Conservation (phyloP, 1,140 invertebrate genomes). For the Maniola jurtina region DNA sequence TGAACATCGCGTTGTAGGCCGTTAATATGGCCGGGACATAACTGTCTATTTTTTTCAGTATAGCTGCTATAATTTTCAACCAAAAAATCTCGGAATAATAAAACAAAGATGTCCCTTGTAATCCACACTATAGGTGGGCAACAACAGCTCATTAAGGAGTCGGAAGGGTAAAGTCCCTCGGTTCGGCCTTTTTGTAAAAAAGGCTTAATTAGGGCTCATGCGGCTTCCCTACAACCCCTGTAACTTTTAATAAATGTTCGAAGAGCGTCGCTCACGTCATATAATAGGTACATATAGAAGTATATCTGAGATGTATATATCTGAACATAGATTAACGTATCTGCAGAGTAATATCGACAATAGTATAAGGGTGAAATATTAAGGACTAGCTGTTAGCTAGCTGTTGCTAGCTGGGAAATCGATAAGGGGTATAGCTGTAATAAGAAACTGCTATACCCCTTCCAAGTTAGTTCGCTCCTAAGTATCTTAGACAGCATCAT, state of each 20-base stretch:
- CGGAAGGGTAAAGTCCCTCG: slow-evolving; percentile 68
- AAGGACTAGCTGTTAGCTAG: too few relatives aligned
- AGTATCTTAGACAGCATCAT: too few relatives aligned
- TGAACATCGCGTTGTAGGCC: too few relatives aligned
- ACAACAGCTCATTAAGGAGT: slow-evolving; percentile 71
- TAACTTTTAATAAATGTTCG: slow-evolving; percentile 78
- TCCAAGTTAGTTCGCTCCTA: too few relatives aligned
- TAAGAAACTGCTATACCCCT: too few relatives aligned
- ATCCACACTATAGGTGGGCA: slow-evolving; percentile 55
- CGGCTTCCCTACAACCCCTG: slow-evolving; percentile 73
- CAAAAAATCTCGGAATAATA: slow-evolving; percentile 27
- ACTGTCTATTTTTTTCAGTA: neutral
- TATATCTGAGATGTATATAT: slow-evolving; percentile 8
- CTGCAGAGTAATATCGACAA: too few relatives aligned
- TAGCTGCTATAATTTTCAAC: neutral
- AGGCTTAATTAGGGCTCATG: slow-evolving; percentile 77
- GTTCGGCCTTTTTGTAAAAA: slow-evolving; percentile 71
- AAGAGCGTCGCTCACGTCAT: slow-evolving; percentile 53
- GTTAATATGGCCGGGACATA: too few relatives aligned
- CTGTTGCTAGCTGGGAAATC: too few relatives aligned
- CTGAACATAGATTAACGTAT: neutral
- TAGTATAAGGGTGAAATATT: too few relatives aligned
- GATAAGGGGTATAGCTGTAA: too few relatives aligned
- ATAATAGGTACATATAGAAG: slow-evolving; percentile 30
- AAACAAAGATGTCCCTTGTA: slow-evolving; percentile 34